Evolutionary conservation across 1,140 invertebrate genomes (phyloP).

Genomic region (Tetramorium simillimum): DNA sequence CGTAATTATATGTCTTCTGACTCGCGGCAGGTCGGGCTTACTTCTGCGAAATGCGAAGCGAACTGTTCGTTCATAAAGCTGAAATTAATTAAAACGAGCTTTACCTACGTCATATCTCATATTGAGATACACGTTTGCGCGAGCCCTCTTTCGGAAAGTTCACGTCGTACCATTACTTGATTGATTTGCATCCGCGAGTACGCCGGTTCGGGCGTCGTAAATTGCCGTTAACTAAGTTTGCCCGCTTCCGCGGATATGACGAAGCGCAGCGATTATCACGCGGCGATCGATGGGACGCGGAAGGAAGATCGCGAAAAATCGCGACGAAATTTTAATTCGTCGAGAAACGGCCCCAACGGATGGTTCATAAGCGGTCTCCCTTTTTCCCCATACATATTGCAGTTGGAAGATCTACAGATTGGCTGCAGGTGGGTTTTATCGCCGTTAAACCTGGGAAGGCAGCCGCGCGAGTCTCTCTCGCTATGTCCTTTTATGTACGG

Average conservation of each 20-base stretch:
- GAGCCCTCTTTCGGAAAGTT: not conserved
- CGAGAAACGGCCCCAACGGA: not conserved
- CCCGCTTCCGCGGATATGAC: not conserved
- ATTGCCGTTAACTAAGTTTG: slow-evolving; percentile 12
- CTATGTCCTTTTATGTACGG: not conserved
- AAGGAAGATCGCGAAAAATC: not conserved
- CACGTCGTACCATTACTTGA: not conserved
- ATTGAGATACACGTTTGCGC: not conserved
- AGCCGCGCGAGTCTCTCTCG: not conserved
- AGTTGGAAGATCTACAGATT: not conserved
- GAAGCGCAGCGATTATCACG: not conserved
- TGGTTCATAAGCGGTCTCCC: not conserved
- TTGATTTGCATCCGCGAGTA: slow-evolving; percentile 34
- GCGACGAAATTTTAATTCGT: not conserved
- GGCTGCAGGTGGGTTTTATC: slow-evolving; percentile 7
- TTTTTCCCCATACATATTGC: not conserved
- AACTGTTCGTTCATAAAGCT: slow-evolving; percentile 7
- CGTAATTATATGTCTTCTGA: slow-evolving; percentile 1
- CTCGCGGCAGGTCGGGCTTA: not conserved
- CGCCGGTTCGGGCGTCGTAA: not conserved
- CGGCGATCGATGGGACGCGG: too few species aligned
- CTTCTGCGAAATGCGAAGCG: not conserved
- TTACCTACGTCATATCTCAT: slow-evolving; percentile 16
- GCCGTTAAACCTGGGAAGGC: not conserved
- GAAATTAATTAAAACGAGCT: slow-evolving; percentile 46